Evolutionary conservation across 92 coral and sea anemone genomes (phyloP).

Genomic region (Blastomussa wellsi): DNA sequence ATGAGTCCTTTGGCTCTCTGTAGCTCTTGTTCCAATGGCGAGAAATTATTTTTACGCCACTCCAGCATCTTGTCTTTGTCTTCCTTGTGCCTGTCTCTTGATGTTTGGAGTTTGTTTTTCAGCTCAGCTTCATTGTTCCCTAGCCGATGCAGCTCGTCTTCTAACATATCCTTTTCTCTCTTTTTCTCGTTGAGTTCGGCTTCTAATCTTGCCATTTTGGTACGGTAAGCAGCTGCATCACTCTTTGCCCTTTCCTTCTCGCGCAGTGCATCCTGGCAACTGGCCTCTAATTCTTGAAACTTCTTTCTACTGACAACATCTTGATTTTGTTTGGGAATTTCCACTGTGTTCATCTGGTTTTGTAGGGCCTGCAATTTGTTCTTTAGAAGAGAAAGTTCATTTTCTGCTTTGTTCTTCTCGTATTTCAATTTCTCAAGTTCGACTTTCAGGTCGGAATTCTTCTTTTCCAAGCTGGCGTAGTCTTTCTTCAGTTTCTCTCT

Average conservation of each 20-base stretch:
- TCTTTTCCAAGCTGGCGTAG: conserved; percentile 50
- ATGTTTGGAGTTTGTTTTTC: conserved; percentile 67
- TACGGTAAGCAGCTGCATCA: conserved; percentile 63
- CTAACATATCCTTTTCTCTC: conserved; percentile 66
- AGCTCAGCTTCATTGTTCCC: conserved; percentile 70
- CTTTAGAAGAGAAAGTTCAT: conserved; percentile 67
- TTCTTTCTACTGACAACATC: conserved; percentile 68
- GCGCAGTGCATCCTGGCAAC: conserved; percentile 69
- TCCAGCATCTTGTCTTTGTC: conserved; percentile 78
- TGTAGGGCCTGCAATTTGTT: conserved; percentile 75
- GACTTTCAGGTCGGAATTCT: conserved; percentile 67
- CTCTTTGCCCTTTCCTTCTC: conserved; percentile 80
- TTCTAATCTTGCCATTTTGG: conserved; percentile 71
- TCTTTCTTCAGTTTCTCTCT: conserved; percentile 66
- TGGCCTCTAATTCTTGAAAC: conserved; percentile 75
- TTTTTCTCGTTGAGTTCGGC: conserved; percentile 68
- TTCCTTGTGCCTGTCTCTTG: conserved; percentile 76
- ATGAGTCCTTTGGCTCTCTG: conserved; percentile 59
- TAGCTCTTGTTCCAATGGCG: conserved; percentile 78
- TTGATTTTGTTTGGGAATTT: conserved; percentile 45
- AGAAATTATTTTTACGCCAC: conserved; percentile 72
- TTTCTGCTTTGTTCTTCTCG: conserved; percentile 70
- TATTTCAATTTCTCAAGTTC: conserved; percentile 73
- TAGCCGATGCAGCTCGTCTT: conserved; percentile 64
- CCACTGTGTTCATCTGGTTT: conserved; percentile 68